Conservation (phyloP, 2,113 vertebrate genomes). For the Pedetes capensis region DNA sequence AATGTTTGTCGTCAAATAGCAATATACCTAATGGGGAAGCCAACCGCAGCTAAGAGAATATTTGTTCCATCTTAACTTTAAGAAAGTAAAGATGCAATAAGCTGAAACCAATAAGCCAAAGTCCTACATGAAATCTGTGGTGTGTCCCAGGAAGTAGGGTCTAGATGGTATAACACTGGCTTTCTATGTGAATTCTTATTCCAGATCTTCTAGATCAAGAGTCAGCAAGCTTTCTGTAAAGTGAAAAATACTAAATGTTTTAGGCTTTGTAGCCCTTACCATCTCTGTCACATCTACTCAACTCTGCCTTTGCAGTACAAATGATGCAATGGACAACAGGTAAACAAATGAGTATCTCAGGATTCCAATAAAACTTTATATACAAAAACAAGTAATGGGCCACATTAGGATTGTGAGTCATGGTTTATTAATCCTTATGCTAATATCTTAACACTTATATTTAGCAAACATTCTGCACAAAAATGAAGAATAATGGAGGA, state of each 20-base stretch:
- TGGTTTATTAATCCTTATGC: not conserved
- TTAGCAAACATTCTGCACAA: not conserved
- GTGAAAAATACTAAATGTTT: not conserved
- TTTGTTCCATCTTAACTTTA: not conserved
- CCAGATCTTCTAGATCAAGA: not conserved
- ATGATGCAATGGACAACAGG: not conserved
- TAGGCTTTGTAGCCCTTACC: not conserved
- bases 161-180: not conserved
- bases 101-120: not conserved
- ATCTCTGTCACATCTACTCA: not conserved
- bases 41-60: not conserved
- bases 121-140: not conserved
- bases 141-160: not conserved
- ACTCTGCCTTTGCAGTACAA: not conserved
- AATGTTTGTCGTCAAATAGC: not conserved
- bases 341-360: not conserved
- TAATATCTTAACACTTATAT: not conserved
- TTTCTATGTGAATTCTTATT: not conserved
- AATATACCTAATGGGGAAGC: not conserved
- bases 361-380: slow-evolving; percentile 12
- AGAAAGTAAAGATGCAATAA: not conserved
- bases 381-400: not conserved
- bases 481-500: not conserved
- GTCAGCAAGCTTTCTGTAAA: not conserved
- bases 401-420: not conserved